Base-by-base conservation (phyloP, 2,888 invertebrate genomes). In the Eledona agricola region DNA sequence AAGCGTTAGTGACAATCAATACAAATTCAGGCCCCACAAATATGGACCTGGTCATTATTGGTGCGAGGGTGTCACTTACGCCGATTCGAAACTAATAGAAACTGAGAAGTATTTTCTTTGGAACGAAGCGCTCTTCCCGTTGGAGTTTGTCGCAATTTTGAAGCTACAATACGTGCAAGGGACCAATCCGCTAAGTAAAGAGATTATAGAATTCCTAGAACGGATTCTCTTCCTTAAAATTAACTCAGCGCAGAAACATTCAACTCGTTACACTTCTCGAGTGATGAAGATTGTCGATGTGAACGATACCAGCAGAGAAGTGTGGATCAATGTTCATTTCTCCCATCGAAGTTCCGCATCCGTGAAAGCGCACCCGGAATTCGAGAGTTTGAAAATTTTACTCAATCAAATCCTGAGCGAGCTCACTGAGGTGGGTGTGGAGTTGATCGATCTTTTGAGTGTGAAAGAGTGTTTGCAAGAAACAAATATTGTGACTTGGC, bases 1-100 rank as follows among this genome's bases (percentile, higher is more conserved):
- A 15, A 22, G 3, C 9, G 16, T 13, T 19, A 4, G 4, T 19
- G n/a, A 4, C n/a, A 5, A 5, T 19, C 20, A 37, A 4, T 42
- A 29, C 6, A 1, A 6, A 3, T 42, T 42, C 15, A 6, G 13
- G 7, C 40, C 32, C 7, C 12, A 38, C 5, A 17, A 4, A 4
- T 9, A 59, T 13, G 65, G 62, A 3, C 66, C 70, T 3, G 69
- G 67, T 4, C 35, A 58, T 31, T 69, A 70, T 35, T 70, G 70
- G 70, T 70, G 70, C 38, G 62, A 69, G 57, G 65, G 60, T 1
- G 67, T 69, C 50, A 12, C 57, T 4, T 65, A 64, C 45, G 64
- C 66, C 15, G 35, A 64, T 6, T 16, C 64, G 6, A 20, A 55
- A 12, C 9, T 46, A 2, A 55, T 57, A 2, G 51, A 31, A 25